Base-by-base conservation (phyloP, 1,140 invertebrate genomes). In the Palaemon carinicauda region DNA sequence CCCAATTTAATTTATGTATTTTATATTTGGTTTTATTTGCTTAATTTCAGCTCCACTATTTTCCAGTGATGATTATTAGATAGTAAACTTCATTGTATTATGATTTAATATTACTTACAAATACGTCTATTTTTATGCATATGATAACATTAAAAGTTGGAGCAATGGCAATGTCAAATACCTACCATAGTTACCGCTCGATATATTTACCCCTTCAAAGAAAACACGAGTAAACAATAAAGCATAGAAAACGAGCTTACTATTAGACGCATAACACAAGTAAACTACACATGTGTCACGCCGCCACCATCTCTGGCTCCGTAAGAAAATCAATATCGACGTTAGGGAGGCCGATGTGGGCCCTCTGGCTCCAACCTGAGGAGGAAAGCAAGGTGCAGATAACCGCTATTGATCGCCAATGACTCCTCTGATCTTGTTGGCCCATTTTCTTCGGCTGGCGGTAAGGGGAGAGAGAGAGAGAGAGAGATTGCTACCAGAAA, bases 361-460 rank as follows among this genome's bases (percentile, higher is more conserved):
- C 21, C 75, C 60, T 51, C 56, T 52, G 73, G 31, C 60, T 33
- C 50, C 77, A 75, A 86, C 83, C 83, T 86, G 83, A 86, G 83
- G 60, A 80, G 77, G 83, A 77, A 86, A 86, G 83, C 60, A 86
- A 86, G 83, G 77, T 86, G 77, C 83, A 80, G 83, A 86, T 86
- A 86, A 86, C 83, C 75, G 77, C 75, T 86, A 86, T 86, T 86
- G 83, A 86, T 86, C 83, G 83, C 29, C 83, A 65, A 86, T 86
- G 83, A 86, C 83, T 80, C 77, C 69, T 80, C 75, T 86, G 83
- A 86, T 86, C 83, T 85, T 86, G 75, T 86, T 80, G 77, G 24
- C 83, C 83, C 77, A 86, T 86, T 86, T 86, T 74, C 83, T 80
- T 74, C 65, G 33, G 60, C 41, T 80, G 50, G 24, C 21, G 56